Evolutionary conservation across 2,797 vertebrate species (phyloP), one percentile per base, ranked within the genome.

Genomic region (Pteronotus mesoamericanus): DNA sequence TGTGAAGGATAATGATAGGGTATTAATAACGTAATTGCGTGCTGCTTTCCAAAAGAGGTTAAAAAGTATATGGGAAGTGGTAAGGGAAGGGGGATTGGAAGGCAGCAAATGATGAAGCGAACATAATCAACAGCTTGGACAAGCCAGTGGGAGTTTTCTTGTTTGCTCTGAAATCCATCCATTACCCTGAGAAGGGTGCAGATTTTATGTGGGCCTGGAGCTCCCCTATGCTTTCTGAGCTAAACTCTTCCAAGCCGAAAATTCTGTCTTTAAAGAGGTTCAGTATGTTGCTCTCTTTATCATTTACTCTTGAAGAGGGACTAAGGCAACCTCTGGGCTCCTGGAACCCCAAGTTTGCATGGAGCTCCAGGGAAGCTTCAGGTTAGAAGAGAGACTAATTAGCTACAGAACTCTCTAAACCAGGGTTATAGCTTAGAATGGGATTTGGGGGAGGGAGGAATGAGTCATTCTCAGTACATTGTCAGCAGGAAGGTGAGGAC

Each of bases 331-430:
- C 9, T 48, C 34, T 61, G 46, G 32, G 71, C 26, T 64, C 64
- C 48, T 21, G 15, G 83, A 79, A n/a, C 34, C 46, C 21, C 15
- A 42, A 8, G 22, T 82, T 39, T 61, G 19, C 44, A 26, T 29
- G 42, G 19, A 96, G 91, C 91, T 92, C 86, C 79, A 59, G 75
- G 86, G 77, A 71, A 82, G 46, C 39, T n/a, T 57, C n/a, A 69
- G 22, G 66, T 48, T 34, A 44, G 57, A 42, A 74, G 44, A 79
- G 64, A 88, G 19, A 32, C 42, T 66, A 78, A 3, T 72, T 32
- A 37, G 24, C 42, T 37, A 68, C 68, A 68, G 9, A 78, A 9
- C 12, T 77, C 55, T 72, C 14, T 71, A 32, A 88, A 37, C 11
- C 3, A 46, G 44, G 37, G 9, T 18, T 24, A 37, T 5, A 91